phyloP scores from a whole-genome alignment of 2,888 invertebrate genomes.

The Seira musarum region DNA sequence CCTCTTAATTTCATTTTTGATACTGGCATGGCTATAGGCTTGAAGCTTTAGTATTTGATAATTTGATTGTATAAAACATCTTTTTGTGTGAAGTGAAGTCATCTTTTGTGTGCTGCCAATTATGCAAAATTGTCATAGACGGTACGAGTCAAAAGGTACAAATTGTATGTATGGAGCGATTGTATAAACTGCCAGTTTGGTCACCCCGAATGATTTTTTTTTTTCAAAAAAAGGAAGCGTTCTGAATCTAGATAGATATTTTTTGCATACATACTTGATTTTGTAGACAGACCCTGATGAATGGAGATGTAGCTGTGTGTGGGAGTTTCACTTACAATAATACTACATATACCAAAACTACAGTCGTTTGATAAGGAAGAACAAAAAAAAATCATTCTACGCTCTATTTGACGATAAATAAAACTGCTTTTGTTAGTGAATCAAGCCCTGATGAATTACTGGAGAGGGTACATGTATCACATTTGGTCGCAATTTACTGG shows the following conservation, averaged over 20 bases:
- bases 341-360: background rate
- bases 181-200: no score
- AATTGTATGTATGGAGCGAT: no score
- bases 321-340: background rate
- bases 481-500: constrained; percentile 40
- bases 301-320: background rate
- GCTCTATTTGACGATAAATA: no score
- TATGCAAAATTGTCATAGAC: no score
- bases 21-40: no score
- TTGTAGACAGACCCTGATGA: constrained; percentile 9
- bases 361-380: background rate
- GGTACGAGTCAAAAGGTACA: no score
- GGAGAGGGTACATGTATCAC: constrained; percentile 53
- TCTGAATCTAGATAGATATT: background rate
- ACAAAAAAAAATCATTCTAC: background rate
- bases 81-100: background rate
- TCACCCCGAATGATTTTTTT: no score
- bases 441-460: constrained; percentile 47
- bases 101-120: constrained; percentile 15
- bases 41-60: no score
- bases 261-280: background rate
- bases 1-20: no score
- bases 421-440: constrained; percentile 8
- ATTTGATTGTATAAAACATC: no score
- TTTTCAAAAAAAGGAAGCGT: no score